phyloP scores from a whole-genome alignment of 2,113 vertebrate genomes.

The Scomber scombrus region DNA sequence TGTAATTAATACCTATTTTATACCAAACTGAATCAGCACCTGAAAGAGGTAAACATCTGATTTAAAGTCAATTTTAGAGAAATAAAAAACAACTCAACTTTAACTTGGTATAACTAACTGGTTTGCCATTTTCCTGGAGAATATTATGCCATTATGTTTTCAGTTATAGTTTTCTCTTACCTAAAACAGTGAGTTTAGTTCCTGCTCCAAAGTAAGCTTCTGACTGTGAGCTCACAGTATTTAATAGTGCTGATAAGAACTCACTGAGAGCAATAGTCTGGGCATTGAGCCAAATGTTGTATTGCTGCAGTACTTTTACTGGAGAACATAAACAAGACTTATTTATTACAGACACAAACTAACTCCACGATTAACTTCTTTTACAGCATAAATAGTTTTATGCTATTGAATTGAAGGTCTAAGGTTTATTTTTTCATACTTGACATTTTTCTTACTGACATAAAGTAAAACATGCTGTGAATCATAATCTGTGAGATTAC shows the following conservation, averaged over 20 bases:
- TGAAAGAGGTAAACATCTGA: background rate
- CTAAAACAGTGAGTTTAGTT: conserved; percentile 71
- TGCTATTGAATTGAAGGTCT: background rate
- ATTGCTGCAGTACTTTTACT: conserved; percentile 1
- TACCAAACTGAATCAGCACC: background rate
- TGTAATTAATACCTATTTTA: background rate
- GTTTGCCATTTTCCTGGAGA: background rate
- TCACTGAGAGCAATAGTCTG: background rate
- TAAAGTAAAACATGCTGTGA: background rate
- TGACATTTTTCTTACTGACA: background rate
- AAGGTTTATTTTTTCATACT: background rate
- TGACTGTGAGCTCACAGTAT: conserved; percentile 35
- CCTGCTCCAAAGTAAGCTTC: conserved; percentile 67
- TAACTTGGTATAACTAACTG: background rate
- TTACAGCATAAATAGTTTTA: background rate
- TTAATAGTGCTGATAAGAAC: conserved; percentile 43
- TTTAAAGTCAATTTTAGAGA: background rate
- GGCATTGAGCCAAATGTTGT: background rate
- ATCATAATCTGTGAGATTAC: background rate
- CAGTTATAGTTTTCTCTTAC: conserved; percentile 48
- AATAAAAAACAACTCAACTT: background rate
- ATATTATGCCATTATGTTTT: background rate
- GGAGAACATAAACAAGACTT: background rate
- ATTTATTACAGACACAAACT: background rate
- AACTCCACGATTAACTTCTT: background rate